Conservation (phyloP, 1,140 invertebrate genomes). For the Pinna nobilis region DNA sequence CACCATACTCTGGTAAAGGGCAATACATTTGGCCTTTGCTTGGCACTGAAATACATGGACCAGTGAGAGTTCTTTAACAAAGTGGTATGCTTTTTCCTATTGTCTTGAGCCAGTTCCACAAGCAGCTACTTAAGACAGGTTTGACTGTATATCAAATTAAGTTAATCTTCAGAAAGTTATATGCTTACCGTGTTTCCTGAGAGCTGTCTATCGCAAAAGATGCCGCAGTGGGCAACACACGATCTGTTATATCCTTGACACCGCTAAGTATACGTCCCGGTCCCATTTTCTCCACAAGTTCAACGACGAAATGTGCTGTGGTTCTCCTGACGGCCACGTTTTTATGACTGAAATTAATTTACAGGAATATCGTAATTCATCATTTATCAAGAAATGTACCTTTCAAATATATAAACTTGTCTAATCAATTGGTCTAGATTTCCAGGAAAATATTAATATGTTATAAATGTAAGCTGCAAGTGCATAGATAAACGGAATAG, state of each 20-base stretch:
- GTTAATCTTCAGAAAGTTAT: no score
- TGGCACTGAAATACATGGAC: no score
- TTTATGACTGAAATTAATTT: slow-evolving; percentile 81
- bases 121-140: no score
- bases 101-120: no score
- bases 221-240: slow-evolving; percentile 86
- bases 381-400: no score
- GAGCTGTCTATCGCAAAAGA: slow-evolving; percentile 90
- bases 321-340: slow-evolving; percentile 89
- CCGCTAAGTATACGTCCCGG: slow-evolving; percentile 82
- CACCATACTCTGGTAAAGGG: no score
- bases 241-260: slow-evolving; percentile 86
- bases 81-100: no score
- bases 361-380: no score
- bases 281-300: slow-evolving; percentile 82
- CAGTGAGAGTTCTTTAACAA: no score
- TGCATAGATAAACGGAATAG: background rate
- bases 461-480: background rate
- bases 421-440: no score
- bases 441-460: background rate
- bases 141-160: background rate
- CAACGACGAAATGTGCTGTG: slow-evolving; percentile 85
- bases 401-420: no score
- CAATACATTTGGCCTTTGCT: no score
- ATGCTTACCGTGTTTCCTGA: slow-evolving; percentile 84